Conservation (phyloP, 2,888 invertebrate genomes). For the Yponomeuta plumbellus region DNA sequence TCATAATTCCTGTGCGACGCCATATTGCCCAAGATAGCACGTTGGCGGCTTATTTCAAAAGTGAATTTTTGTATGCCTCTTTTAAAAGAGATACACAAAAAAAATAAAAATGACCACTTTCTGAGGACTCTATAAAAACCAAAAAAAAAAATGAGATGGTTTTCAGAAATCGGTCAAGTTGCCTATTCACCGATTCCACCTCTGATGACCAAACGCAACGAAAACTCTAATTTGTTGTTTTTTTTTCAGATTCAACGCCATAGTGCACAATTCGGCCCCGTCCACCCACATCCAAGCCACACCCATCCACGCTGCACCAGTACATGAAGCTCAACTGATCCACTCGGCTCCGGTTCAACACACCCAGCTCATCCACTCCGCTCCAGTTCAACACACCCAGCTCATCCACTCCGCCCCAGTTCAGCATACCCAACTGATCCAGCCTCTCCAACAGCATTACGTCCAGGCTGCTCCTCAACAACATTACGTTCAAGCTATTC, state of each 20-base stretch:
- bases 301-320: constrained; percentile 24
- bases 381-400: constrained; percentile 4
- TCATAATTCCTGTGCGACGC: too few species aligned
- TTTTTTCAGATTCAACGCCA: constrained; percentile 56
- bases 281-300: constrained; percentile 33
- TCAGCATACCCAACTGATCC: constrained; percentile 16
- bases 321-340: constrained; percentile 19
- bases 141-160: too few species aligned
- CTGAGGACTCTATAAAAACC: too few species aligned
- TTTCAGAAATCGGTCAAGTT: too few species aligned
- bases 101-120: too few species aligned
- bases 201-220: too few species aligned
- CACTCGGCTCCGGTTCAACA: constrained; percentile 30
- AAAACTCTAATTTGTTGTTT: background rate
- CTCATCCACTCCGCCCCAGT: constrained; percentile 16
- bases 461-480: constrained; percentile 19
- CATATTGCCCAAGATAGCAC: too few species aligned
- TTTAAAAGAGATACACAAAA: too few species aligned
- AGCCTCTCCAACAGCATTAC: constrained; percentile 17
- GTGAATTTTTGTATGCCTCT: too few species aligned
- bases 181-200: too few species aligned
- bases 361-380: constrained; percentile 25
- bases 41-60: too few species aligned
- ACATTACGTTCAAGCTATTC: constrained; percentile 15
- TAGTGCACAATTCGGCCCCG: constrained; percentile 63